phyloP scores from a whole-genome alignment of 1,140 invertebrate species.

The Drosophila tristis region DNA sequence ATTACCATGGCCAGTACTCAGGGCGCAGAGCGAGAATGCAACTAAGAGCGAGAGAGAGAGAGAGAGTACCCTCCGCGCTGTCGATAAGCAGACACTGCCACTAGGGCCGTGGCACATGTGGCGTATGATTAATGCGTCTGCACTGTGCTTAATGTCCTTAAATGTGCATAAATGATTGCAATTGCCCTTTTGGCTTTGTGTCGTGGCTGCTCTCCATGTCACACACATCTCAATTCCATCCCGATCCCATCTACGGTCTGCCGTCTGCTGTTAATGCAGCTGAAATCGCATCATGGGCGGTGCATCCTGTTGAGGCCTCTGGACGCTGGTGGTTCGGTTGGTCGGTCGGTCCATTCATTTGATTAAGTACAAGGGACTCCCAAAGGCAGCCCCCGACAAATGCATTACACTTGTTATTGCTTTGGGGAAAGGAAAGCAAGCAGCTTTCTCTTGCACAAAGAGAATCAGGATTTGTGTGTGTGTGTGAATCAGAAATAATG shows the following conservation, averaged over 20 bases:
- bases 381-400: background rate
- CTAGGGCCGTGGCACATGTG: constrained; percentile 32
- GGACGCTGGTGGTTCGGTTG: background rate
- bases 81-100: constrained; percentile 45
- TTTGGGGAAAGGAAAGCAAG: background rate
- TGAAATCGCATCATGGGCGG: constrained; percentile 37
- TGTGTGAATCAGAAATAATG: background rate
- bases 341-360: constrained; percentile 26
- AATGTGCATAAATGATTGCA: constrained; percentile 60
- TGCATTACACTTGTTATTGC: constrained; percentile 17
- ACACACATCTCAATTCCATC: constrained; percentile 13
- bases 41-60: too few relatives aligned
- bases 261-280: constrained; percentile 31
- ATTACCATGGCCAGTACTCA: constrained; percentile 14
- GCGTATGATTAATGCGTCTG: constrained; percentile 68
- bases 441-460: background rate
- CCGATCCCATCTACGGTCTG: background rate
- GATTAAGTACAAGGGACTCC: constrained; percentile 26
- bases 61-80: background rate
- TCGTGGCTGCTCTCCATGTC: background rate
- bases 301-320: constrained; percentile 5
- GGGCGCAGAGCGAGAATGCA: background rate
- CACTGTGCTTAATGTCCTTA: constrained; percentile 58
- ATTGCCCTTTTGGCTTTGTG: constrained; percentile 19
- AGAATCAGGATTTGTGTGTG: constrained; percentile 7